These are phyloP conservation scores for Dioctria rufipes DNA, from an alignment of 2,888 invertebrate genomes.

Conservation along the genomic window DNA sequence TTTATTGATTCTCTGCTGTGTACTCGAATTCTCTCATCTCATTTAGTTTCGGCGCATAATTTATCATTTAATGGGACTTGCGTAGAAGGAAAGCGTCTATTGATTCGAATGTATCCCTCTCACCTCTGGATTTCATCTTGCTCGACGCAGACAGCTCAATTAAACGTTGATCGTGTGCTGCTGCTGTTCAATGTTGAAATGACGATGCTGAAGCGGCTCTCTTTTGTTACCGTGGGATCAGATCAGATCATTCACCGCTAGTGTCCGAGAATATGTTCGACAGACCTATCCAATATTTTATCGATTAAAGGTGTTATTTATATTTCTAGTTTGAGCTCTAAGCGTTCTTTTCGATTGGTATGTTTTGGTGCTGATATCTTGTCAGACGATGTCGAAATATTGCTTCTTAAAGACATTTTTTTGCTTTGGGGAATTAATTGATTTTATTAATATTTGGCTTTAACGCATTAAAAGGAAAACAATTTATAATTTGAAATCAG, in stretches of 20 bases:
- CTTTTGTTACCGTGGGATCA: constrained; percentile 32
- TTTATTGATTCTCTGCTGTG: constrained; percentile 5
- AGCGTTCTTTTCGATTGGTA: constrained; percentile 55
- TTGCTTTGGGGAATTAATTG: no score
- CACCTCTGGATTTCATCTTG: background rate
- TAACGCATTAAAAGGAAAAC: no score
- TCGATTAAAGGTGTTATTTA: constrained; percentile 54
- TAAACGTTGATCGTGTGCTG: constrained; percentile 2
- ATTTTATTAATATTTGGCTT: no score
- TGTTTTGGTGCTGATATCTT: constrained; percentile 2
- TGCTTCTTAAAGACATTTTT: no score
- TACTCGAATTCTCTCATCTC: constrained; percentile 9
- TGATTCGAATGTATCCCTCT: background rate
- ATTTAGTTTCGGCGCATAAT: constrained; percentile 40
- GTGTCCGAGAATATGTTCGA: background rate
- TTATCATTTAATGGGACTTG: constrained; percentile 36
- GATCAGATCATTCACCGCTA: constrained; percentile 18
- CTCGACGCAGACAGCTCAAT: background rate
- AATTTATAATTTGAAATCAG: no score
- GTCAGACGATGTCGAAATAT: background rate
- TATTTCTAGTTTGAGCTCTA: constrained; percentile 55
- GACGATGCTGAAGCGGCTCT: background rate
- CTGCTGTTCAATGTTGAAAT: constrained; percentile 13
- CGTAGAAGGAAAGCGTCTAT: background rate
- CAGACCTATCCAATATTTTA: constrained; percentile 40